phyloP scores from a whole-genome alignment of 2,797 vertebrate species.

The Sciaenops ocellatus region DNA sequence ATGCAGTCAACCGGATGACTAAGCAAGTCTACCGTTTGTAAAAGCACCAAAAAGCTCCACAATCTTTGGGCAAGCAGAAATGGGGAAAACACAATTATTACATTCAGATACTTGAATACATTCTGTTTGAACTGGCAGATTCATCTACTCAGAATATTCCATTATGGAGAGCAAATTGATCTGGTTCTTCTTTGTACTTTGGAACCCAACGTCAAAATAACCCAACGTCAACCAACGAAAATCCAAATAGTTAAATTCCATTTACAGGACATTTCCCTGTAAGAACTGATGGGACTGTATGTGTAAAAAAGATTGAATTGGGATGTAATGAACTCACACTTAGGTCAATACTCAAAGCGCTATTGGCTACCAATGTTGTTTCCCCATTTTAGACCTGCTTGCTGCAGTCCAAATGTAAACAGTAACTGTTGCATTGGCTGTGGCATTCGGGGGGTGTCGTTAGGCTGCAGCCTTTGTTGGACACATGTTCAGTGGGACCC shows the following conservation, averaged over 20 bases:
- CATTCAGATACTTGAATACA: conserved; percentile 78
- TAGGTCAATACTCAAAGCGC: not conserved
- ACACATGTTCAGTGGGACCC: conserved; percentile 57
- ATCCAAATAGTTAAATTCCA: not conserved
- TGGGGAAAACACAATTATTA: conserved; percentile 56
- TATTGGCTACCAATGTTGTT: conserved; percentile 37
- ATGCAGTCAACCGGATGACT: conserved; percentile 5
- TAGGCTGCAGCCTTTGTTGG: conserved; percentile 31
- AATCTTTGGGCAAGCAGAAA: conserved; percentile 69
- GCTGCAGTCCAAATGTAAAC: conserved; percentile 74
- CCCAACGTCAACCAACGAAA: not conserved
- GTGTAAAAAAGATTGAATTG: not conserved
- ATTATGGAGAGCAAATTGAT: not conserved
- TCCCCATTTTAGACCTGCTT: conserved; percentile 55
- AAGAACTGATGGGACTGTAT: not conserved
- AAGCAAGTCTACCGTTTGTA: conserved; percentile 16
- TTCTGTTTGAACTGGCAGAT: conserved; percentile 63
- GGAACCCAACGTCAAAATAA: not conserved
- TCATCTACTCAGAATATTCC: conserved; percentile 1
- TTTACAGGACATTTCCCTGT: not conserved
- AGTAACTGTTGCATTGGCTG: conserved; percentile 67
- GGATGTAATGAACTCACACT: conserved; percentile 7
- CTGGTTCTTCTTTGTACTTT: conserved; percentile 1
- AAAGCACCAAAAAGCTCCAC: conserved; percentile 71
- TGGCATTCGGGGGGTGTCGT: conserved; percentile 38